Evolutionary conservation across 2,888 invertebrate genomes (phyloP).

Genomic region (Platycheirus rosarum): DNA sequence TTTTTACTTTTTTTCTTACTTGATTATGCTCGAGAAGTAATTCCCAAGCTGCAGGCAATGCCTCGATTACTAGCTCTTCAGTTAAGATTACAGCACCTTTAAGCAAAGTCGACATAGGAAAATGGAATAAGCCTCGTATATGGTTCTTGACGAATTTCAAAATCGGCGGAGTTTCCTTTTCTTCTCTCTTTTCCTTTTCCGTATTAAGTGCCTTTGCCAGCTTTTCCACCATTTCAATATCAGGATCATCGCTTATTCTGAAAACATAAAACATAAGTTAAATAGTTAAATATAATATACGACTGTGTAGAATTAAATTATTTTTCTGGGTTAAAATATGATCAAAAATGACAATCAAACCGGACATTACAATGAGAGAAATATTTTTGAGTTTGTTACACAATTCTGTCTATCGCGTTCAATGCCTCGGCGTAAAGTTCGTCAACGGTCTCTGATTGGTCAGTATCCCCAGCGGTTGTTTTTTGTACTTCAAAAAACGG

Average conservation of each 20-base stretch:
- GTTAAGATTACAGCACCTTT: constrained; percentile 95
- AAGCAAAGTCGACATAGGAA: constrained; percentile 91
- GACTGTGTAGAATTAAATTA: too few relatives aligned
- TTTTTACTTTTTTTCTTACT: constrained; percentile 39
- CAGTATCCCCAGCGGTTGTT: too few relatives aligned
- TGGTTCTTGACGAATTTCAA: constrained; percentile 91
- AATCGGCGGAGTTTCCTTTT: constrained; percentile 86
- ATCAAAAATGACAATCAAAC: too few relatives aligned
- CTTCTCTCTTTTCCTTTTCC: constrained; percentile 83
- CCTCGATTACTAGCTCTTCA: constrained; percentile 93
- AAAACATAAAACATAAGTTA: too few relatives aligned
- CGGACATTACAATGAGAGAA: too few relatives aligned
- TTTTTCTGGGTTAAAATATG: too few relatives aligned
- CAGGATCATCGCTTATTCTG: constrained; percentile 81
- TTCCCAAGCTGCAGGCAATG: constrained; percentile 97
- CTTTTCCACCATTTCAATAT: constrained; percentile 80
- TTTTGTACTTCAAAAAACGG: too few relatives aligned
- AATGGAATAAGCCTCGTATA: constrained; percentile 94
- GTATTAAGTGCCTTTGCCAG: constrained; percentile 80
- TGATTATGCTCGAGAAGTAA: constrained; percentile 94
- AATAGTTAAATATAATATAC: too few relatives aligned
- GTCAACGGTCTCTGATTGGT: too few relatives aligned
- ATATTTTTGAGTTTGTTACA: too few relatives aligned
- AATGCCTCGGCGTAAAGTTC: too few relatives aligned
- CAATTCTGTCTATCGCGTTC: too few relatives aligned